These are phyloP conservation scores for Cephus cinctus DNA, from an alignment of 1,140 invertebrate genomes.

Conservation along the genomic window DNA sequence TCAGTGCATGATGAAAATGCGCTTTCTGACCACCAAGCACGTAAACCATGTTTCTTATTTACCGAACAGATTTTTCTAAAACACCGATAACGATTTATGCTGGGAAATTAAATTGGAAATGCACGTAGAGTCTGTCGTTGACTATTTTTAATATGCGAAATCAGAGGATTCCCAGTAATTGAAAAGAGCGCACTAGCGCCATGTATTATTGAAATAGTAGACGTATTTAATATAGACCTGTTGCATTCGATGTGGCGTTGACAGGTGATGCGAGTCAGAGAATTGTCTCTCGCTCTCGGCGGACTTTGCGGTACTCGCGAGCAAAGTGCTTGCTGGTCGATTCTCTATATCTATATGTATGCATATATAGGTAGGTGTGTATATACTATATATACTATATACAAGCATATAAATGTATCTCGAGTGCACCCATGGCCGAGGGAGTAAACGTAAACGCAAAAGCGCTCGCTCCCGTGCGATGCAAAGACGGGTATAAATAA, in stretches of 20 bases:
- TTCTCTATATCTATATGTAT: not conserved
- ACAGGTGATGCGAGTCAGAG: slow-evolving; percentile 38
- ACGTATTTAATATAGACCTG: slow-evolving; percentile 36
- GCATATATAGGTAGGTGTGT: not conserved
- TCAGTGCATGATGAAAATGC: no score
- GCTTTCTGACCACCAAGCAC: no score
- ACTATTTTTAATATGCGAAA: no score
- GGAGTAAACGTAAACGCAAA: slow-evolving; percentile 42
- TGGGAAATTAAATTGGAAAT: no score
- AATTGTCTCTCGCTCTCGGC: slow-evolving; percentile 35
- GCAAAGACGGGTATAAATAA: slow-evolving; percentile 58
- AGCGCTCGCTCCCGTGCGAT: slow-evolving; percentile 46
- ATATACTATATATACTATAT: not conserved
- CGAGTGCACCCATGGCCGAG: slow-evolving; percentile 25
- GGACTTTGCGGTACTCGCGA: no score
- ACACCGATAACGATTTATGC: no score
- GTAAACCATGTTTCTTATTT: no score
- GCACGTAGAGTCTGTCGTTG: no score
- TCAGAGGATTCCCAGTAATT: not conserved
- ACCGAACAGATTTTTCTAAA: no score
- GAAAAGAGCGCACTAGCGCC: no score
- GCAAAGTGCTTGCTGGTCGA: slow-evolving; percentile 8
- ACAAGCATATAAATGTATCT: no score
- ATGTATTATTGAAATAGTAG: no score
- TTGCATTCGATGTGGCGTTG: slow-evolving; percentile 30